Evolutionary conservation across 2,113 vertebrate genomes (phyloP).

Genomic region (Antennarius striatus): DNA sequence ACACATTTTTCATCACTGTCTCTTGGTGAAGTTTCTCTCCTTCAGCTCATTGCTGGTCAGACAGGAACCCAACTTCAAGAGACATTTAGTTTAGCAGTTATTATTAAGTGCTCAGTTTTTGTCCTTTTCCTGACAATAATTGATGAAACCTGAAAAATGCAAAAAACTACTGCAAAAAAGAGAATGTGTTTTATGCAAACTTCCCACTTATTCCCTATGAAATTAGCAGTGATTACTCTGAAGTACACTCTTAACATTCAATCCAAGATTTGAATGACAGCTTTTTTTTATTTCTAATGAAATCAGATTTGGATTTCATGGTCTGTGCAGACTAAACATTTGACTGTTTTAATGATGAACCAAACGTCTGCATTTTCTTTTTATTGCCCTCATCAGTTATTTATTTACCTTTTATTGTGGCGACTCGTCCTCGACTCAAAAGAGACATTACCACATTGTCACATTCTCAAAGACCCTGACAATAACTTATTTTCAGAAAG

Average conservation of each 20-base stretch:
- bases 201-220: slow-evolving; percentile 3
- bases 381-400: slow-evolving; percentile 68
- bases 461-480: slow-evolving; percentile 54
- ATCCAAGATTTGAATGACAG: slow-evolving; percentile 65
- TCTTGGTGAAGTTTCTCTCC: slow-evolving; percentile 34
- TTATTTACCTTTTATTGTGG: slow-evolving; percentile 63
- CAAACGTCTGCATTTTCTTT: slow-evolving; percentile 57
- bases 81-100: slow-evolving; percentile 31
- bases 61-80: slow-evolving; percentile 29
- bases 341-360: slow-evolving; percentile 67
- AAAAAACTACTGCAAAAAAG: not conserved
- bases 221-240: slow-evolving; percentile 46
- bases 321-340: slow-evolving; percentile 33
- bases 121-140: slow-evolving; percentile 50
- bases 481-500: slow-evolving; percentile 60
- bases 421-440: slow-evolving; percentile 57
- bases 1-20: slow-evolving; percentile 57
- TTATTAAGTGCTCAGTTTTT: slow-evolving; percentile 25
- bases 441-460: slow-evolving; percentile 53
- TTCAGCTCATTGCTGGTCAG: slow-evolving; percentile 45
- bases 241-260: slow-evolving; percentile 50
- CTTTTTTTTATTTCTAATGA: slow-evolving; percentile 63
- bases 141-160: slow-evolving; percentile 11
- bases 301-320: slow-evolving; percentile 59
- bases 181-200: too few relatives aligned